A percentile compares a stretch with the other conserved stretches of the same genome.
Conservation (phyloP, 2,113 vertebrate species). For the Odocoileus hemionus region DNA sequence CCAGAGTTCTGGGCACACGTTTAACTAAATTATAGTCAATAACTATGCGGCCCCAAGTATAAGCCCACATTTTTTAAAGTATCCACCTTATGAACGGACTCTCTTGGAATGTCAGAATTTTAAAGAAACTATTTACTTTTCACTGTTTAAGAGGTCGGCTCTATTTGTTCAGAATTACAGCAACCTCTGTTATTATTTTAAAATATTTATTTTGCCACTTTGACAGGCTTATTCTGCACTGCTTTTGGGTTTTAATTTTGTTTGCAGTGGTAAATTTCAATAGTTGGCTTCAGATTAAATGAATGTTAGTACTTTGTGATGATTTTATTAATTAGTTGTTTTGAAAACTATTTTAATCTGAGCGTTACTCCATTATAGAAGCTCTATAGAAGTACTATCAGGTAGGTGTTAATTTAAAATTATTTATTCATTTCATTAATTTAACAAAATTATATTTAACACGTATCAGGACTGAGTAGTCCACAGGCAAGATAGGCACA, state of each 20-base stretch:
- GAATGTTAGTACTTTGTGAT: background rate
- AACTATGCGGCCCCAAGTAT: background rate
- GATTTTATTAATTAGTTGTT: slow-evolving; percentile 18
- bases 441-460: background rate
- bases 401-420: slow-evolving; percentile 32
- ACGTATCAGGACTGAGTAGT: background rate
- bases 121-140: slow-evolving; percentile 61
- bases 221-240: background rate
- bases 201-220: slow-evolving; percentile 55
- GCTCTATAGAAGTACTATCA: slow-evolving; percentile 13
- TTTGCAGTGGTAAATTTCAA: slow-evolving; percentile 40
- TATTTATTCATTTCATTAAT: background rate
- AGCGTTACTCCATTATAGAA: background rate
- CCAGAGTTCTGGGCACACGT: background rate
- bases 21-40: slow-evolving; percentile 18
- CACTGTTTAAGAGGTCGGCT: slow-evolving; percentile 36
- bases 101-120: slow-evolving; percentile 52
- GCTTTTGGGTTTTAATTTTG: slow-evolving; percentile 22
- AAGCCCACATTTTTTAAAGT: background rate
- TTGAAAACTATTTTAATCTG: slow-evolving; percentile 27
- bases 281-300: slow-evolving; percentile 19
- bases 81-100: background rate
- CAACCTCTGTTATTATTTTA: slow-evolving; percentile 45
- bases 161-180: slow-evolving; percentile 44
- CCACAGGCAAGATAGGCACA: background rate